phyloP scores from a whole-genome alignment of 2,113 vertebrate genomes.

The Leucopsar rothschildi region DNA sequence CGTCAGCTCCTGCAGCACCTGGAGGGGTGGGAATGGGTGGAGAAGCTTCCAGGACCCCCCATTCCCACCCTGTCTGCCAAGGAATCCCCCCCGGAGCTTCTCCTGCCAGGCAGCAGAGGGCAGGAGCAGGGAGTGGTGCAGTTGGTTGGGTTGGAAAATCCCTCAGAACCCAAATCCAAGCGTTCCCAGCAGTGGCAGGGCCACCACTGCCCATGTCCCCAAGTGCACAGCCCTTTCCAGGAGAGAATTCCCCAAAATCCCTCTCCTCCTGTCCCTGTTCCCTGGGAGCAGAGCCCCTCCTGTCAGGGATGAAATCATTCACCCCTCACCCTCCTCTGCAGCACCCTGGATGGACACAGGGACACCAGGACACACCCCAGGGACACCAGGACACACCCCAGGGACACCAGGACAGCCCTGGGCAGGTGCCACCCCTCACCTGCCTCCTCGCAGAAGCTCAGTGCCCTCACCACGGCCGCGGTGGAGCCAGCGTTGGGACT shows the following conservation, averaged over 20 bases:
- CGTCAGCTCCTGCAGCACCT: background rate
- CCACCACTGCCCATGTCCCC: background rate
- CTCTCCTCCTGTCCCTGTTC: background rate
- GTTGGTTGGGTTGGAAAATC: background rate
- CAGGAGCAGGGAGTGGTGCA: background rate
- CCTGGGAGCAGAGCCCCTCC: background rate
- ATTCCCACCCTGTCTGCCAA: background rate
- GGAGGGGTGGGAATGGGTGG: background rate
- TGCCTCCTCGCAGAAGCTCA: conserved; percentile 20
- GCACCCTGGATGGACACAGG: background rate
- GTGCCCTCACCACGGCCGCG: background rate
- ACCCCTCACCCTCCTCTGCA: background rate
- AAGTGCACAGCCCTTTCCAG: background rate
- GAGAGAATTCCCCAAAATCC: background rate
- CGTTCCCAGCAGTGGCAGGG: background rate
- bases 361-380: too few relatives aligned
- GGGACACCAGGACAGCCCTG: too few relatives aligned
- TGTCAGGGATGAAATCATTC: background rate
- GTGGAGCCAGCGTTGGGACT: rapidly evolving
- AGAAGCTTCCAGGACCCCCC: background rate
- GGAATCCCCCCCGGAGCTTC: background rate
- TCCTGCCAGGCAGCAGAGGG: background rate
- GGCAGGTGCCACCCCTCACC: conserved; percentile 31
- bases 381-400: too few relatives aligned
- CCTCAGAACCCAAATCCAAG: background rate